Evolutionary conservation across 2,888 invertebrate species (phyloP), one percentile per base, ranked within the genome.

Genomic region (Hemicrepidius hirtus): DNA sequence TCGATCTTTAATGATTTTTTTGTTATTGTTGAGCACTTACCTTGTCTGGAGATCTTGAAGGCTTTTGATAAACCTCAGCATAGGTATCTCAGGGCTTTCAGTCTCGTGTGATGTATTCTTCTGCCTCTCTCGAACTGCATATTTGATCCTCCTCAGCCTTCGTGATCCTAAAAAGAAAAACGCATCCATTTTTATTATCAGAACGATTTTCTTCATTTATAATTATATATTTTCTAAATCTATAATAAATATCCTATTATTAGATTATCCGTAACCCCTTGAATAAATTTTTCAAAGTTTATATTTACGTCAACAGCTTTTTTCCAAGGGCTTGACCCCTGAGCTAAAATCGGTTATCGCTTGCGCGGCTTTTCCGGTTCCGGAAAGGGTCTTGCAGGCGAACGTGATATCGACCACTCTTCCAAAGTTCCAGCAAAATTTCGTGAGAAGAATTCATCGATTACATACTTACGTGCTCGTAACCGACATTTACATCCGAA

Each of bases 401-500:
- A 49, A 49, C 49, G 49, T 49, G 20, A 49, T 49, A 49, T 49
- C 49, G 49, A 49, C 49, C 49, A 49, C 20, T 20, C 12, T 21
- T 49, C 12, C 20, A 49, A 21, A 21, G 20, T 18, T 49, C 49
- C 49, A 21, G 12, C 21, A 10, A 21, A 49, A 49, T 49, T 20
- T 49, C 49, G 49, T 49, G 49, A 49, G 49, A 49, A 49, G 49
- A 49, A 49, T 49, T 49, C 49, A 49, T 49, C 49, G 49, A 49
- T 49, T 49, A 49, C 49, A 49, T 49, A 49, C 49, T 49, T 49
- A 49, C 49, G 49, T 49, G 49, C 49, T 20, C 49, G 21, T 49
- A 49, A 21, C 7, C 12, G 10, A 10, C 49, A 49, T 49, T 49
- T 49, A 49, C 18, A 49, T 49, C 49, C 6, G 12, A 44, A 44